Conservation (phyloP, 2,888 invertebrate species). For the Erebia epiphron region DNA sequence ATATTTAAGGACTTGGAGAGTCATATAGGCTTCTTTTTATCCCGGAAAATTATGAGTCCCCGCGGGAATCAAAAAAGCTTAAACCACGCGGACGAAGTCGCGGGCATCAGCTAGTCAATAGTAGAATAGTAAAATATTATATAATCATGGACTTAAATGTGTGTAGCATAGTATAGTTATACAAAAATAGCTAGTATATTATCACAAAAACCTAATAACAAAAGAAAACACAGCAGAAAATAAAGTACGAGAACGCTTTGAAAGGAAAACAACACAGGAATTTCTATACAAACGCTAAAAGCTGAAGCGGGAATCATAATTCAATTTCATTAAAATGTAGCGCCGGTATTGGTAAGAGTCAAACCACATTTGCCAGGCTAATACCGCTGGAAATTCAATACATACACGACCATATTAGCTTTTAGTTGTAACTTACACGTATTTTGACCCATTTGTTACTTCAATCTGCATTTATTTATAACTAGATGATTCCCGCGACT, state of each 20-base stretch:
- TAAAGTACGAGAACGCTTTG: conserved; percentile 3
- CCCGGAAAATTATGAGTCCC: too few relatives aligned
- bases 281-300: conserved; percentile 28
- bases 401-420: conserved; percentile 8
- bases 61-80: too few relatives aligned
- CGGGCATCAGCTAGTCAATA: too few relatives aligned
- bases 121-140: too few relatives aligned
- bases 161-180: too few relatives aligned
- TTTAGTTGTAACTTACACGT: neutral
- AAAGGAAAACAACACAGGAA: conserved; percentile 19
- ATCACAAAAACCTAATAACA: conserved; percentile 1
- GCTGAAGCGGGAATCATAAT: conserved; percentile 52
- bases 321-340: conserved; percentile 50
- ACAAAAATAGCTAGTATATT: neutral
- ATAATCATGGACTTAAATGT: too few relatives aligned
- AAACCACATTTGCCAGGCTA: conserved; percentile 9
- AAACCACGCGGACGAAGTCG: too few relatives aligned
- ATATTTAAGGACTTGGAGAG: too few relatives aligned
- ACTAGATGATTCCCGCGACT: too few relatives aligned
- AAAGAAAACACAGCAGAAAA: neutral
- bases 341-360: conserved; percentile 24
- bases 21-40: too few relatives aligned
- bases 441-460: neutral
- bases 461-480: neutral
- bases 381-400: neutral